phyloP scores from a whole-genome alignment of 2,888 invertebrate species.

The Thecophora atra region DNA sequence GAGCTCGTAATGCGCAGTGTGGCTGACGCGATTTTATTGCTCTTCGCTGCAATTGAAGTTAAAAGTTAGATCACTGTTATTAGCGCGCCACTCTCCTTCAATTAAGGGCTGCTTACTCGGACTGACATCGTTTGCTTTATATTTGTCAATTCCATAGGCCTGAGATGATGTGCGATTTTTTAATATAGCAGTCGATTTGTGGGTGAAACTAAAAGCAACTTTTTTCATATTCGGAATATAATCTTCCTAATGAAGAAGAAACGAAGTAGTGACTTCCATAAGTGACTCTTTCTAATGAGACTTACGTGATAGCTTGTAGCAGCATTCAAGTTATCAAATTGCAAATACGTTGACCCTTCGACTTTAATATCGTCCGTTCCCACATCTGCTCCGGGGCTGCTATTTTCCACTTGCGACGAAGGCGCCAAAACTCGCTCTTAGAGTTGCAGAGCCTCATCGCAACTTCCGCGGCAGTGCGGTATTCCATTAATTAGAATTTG shows the following conservation, averaged over 20 bases:
- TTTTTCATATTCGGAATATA: slow-evolving; percentile 62
- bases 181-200: slow-evolving; percentile 65
- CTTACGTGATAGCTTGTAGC: too few relatives aligned
- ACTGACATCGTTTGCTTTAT: slow-evolving; percentile 48
- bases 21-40: slow-evolving; percentile 46
- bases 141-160: slow-evolving; percentile 41
- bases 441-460: slow-evolving; percentile 63
- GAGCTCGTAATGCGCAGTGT: slow-evolving; percentile 32
- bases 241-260: slow-evolving; percentile 52
- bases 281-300: too few relatives aligned
- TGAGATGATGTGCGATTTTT: slow-evolving; percentile 60
- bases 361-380: too few relatives aligned
- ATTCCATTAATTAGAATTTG: slow-evolving; percentile 65
- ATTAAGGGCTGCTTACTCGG: slow-evolving; percentile 59
- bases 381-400: background rate
- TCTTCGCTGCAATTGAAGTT: slow-evolving; percentile 38
- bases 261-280: background rate
- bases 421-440: slow-evolving; percentile 69
- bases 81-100: slow-evolving; percentile 48
- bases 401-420: slow-evolving; percentile 50
- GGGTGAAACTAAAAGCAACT: slow-evolving; percentile 41
- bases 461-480: slow-evolving; percentile 51
- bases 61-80: slow-evolving; percentile 53
- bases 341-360: too few relatives aligned
- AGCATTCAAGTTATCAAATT: too few relatives aligned